Evolutionary conservation across 2,888 invertebrate species (phyloP).

Genomic region (Agrilus cyanescens): DNA sequence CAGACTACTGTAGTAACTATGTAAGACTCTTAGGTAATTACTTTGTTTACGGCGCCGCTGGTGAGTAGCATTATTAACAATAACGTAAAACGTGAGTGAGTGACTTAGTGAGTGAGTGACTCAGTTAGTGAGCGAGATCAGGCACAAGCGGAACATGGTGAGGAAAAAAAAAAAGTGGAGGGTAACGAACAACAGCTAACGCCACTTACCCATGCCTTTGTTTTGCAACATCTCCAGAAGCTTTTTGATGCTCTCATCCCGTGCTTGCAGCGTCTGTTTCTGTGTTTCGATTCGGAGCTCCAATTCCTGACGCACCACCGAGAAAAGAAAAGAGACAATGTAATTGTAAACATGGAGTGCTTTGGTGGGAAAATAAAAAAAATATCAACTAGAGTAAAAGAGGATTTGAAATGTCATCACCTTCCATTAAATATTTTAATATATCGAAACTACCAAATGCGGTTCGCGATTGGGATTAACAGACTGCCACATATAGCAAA

Average conservation of each 20-base stretch:
- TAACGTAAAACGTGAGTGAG: neutral
- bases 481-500: too few relatives aligned
- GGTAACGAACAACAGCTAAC: neutral
- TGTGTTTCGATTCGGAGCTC: constrained; percentile 95
- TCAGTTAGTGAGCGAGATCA: constrained; percentile 8
- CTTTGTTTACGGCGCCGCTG: constrained; percentile 14
- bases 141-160: constrained; percentile 13
- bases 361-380: too few relatives aligned
- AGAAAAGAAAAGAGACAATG: too few relatives aligned
- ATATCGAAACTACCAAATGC: too few relatives aligned
- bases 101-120: neutral
- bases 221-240: constrained; percentile 96
- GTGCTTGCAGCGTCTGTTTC: constrained; percentile 90
- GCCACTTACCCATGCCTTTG: constrained; percentile 83
- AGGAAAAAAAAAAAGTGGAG: constrained; percentile 9
- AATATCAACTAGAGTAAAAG: too few relatives aligned
- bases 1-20: constrained; percentile 25
- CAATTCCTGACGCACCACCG: constrained; percentile 55
- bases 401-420: too few relatives aligned
- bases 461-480: too few relatives aligned
- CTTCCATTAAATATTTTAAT: too few relatives aligned
- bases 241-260: constrained; percentile 98
- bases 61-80: constrained; percentile 5
- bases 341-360: too few relatives aligned
- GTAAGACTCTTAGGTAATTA: constrained; percentile 23